Base-by-base conservation (phyloP, 64 coral and sea anemone genomes). In the Porites australiensis region DNA sequence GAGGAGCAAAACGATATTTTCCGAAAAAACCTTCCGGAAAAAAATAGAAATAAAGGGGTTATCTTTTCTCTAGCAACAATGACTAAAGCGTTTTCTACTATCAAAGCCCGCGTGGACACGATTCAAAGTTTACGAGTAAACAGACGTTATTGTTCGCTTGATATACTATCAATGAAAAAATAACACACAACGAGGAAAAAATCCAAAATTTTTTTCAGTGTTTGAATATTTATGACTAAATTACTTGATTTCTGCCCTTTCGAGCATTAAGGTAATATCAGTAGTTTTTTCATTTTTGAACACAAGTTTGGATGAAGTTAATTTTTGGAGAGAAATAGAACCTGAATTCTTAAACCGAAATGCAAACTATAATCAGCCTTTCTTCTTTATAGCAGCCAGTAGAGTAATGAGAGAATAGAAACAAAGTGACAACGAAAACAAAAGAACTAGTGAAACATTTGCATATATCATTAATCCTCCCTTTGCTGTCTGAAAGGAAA, bases 191-290 rank as follows among this genome's bases (percentile, higher is more conserved):
- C 0, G 5, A 13, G n/a, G 19, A 18, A 76, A 50, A 20, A 70
- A 74, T 10, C 10, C 27, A 74, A 50, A 18, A 14, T 76, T 5
- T 6, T 13, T 50, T 4, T 50, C 9, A 46, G 14, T 6, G 47
- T 50, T 4, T 50, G 43, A 46, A 46, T 73, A 73, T 76, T 76
- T 70, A 76, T 76, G 15, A 76, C 73, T 16, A 76, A 50, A 76
- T 70, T 64, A 64, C 13, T 64, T 64, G 62, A 19, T 18, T 12
- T 64, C 62, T 13, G 13, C 62, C 13, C 62, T 16, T 64, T 13
- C 0, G 27, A 37, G 27, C 54, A 57, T 7, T 57, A 57, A 57
- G 12, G 12, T 57, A 57, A 57, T 12, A 57, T 9, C 54, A 57
- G 54, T 57, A 57, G 7, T 57, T 57, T 12, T 57, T 57, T 57